Evolutionary conservation across 2,797 vertebrate species (phyloP), one percentile per base, ranked within the genome.

Genomic region (Acipenser oxyrinchus): DNA sequence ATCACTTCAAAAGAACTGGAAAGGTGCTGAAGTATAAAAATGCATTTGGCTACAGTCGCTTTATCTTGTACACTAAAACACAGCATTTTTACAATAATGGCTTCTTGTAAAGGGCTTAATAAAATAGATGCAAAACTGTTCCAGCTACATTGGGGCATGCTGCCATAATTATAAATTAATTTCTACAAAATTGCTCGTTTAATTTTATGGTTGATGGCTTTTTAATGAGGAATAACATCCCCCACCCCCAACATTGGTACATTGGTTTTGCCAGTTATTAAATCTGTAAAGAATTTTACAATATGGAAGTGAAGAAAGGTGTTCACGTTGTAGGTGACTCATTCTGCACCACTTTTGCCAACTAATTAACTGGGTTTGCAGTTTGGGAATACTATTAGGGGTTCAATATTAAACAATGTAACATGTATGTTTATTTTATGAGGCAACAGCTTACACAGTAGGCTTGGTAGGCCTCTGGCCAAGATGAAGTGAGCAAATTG

Each of bases 281-380:
- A 66, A 67, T 69, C 67, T 59, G 62, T 15, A 49, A 69, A 48
- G 70, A 67, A 69, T 66, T 60, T 61, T 48, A 55, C 61, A 52
- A 69, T 59, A 63, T 48, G n/a, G 23, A 57, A 18, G 53, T 66
- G 37, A 37, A 37, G 37, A 37, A 37, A 37, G 1, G 37, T 37
- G 37, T 37, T 37, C 37, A 4, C 1, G 5, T 5, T 37, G 37
- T 37, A 37, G 37, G 5, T 37, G 37, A 37, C 37, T 37, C 37
- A 37, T 37, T 37, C 1, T 37, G 37, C 37, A 37, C 37, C 37
- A 37, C 37, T 5, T 37, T 5, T 37, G 37, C 37, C 37, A 37
- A 37, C 37, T 37, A 37, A 37, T 37, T 37, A 37, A 37, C 37
- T 37, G 37, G 37, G 37, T 37, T 37, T 37, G 1, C 37, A 37